phyloP scores from a whole-genome alignment of 2,797 vertebrate genomes.

The Bradypus variegatus region DNA sequence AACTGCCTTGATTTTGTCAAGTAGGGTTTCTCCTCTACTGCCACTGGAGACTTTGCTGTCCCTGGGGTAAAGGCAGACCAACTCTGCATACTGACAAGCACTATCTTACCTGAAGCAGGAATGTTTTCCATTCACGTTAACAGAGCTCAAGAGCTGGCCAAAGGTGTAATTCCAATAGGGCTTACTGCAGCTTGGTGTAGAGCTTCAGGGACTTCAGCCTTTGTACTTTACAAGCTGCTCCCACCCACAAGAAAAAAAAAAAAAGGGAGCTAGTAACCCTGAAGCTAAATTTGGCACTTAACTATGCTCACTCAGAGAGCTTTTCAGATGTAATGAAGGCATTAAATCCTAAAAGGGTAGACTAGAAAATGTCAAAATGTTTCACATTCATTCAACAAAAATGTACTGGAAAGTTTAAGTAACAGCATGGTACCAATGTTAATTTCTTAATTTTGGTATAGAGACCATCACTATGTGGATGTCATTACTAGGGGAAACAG shows the following conservation, averaged over 20 bases:
- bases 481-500: neutral
- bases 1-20: conserved; percentile 15
- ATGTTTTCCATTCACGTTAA: neutral
- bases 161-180: neutral
- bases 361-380: neutral
- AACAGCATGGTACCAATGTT: neutral
- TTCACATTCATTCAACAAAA: neutral
- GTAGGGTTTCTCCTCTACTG: conserved; percentile 11
- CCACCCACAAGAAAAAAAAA: neutral
- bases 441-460: neutral
- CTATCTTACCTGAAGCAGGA: neutral
- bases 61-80: neutral
- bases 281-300: neutral
- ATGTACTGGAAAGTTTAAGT: neutral
- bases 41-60: conserved; percentile 20
- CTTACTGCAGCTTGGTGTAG: neutral
- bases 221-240: neutral
- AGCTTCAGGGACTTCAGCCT: neutral
- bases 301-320: neutral
- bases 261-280: neutral
- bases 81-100: neutral
- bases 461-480: neutral
- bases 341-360: neutral
- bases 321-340: neutral
- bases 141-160: neutral